Evolutionary conservation across 2,888 invertebrate genomes (phyloP), one percentile per base, ranked within the genome.

Genomic region (Drosophila neotestacea): DNA sequence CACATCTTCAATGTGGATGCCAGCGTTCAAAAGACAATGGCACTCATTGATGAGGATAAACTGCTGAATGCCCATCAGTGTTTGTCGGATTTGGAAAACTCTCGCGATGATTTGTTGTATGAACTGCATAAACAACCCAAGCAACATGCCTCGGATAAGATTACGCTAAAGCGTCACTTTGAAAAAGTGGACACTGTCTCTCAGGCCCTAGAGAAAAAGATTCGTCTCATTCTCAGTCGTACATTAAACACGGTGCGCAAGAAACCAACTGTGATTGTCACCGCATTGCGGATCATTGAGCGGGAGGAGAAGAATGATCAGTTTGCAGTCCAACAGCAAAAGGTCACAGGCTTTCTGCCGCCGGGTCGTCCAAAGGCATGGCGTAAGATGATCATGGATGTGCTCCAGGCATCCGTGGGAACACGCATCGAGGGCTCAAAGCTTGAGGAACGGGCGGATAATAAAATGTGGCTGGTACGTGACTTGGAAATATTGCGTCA

Each of bases 1-100:
- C 98, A 99, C 90, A 98, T 99, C 74, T 99, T 99, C 89, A 98
- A 98, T 47, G 98, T 99, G 0, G 98, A 98, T 9, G 98, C 98
- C 88, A 98, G 98, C 93, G 97, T 99, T 0, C 96, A 97, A 61
- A 98, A 97, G 92, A 98, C 99, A 0, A 96, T 97, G 91, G 96
- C 97, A 61, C 96, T 97, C 94, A 99, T 99, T 68, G 96, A 96
- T 75, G 98, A 99, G 83, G 98, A 98, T 48, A 98, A 99, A 92
- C 93, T 99, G 6, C 92, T 99, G 1, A 97, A 98, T 92, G 98
- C 99, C 6, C 99, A 99, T 93, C 98, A 92, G 94, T 98, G 98
- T 90, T 94, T 99, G 39, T 96, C 97, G 90, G 99, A 99, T 92
- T 94, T 99, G 80, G 99, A 99, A 92, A 97, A 97, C 91, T 99